Evolutionary conservation across 2,888 invertebrate genomes (phyloP).

Genomic region (Reticulitermes lucifugus): DNA sequence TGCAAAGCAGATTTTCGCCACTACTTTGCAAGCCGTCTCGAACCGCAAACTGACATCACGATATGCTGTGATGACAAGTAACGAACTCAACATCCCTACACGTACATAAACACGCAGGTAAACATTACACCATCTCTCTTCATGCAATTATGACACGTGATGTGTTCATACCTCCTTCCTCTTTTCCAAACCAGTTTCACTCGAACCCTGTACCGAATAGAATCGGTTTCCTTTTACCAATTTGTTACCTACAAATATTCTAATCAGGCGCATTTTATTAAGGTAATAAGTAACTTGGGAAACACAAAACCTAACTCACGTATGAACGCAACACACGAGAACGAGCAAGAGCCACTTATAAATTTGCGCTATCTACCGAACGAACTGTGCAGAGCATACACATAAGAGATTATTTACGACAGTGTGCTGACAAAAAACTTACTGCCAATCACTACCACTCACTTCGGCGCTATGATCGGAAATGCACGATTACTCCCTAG

Average conservation of each 20-base stretch:
- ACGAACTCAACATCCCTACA: background rate
- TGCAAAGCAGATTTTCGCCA: too few species aligned
- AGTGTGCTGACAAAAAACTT: too few species aligned
- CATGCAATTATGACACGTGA: background rate
- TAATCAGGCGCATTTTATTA: background rate
- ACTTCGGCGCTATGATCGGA: too few species aligned
- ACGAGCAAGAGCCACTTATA: too few species aligned
- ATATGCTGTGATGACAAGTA: background rate
- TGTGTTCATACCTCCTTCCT: background rate
- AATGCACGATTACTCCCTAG: too few species aligned
- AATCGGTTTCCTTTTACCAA: background rate
- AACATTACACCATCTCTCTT: background rate
- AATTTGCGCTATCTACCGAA: too few species aligned
- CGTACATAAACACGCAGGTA: background rate
- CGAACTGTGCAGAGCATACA: too few species aligned
- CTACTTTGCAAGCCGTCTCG: background rate
- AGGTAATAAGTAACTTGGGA: too few species aligned
- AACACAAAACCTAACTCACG: too few species aligned
- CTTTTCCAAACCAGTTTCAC: background rate
- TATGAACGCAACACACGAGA: too few species aligned
- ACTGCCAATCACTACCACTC: too few species aligned
- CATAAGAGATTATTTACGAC: too few species aligned
- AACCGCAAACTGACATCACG: background rate
- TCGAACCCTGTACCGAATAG: background rate
- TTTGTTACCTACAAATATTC: background rate